These are phyloP conservation scores for Propithecus deckenii DNA, from an alignment of 2,797 vertebrate genomes.

Conservation along the genomic window DNA sequence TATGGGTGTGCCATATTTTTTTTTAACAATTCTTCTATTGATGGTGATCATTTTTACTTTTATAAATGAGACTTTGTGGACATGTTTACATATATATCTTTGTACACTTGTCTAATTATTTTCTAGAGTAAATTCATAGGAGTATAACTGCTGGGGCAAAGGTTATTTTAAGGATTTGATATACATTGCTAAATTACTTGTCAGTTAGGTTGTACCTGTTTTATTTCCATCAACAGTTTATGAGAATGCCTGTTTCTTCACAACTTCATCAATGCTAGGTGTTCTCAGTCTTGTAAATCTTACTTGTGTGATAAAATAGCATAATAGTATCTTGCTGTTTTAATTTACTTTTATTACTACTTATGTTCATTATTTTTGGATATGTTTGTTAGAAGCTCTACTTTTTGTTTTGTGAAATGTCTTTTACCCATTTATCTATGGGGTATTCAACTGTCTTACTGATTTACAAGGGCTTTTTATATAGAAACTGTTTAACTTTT, in stretches of 20 bases:
- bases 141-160: background rate
- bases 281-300: background rate
- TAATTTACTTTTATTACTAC: conserved; percentile 8
- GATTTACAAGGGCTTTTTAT: conserved; percentile 27
- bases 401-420: background rate
- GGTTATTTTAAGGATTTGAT: background rate
- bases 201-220: background rate
- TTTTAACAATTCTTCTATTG: background rate
- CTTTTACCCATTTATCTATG: background rate
- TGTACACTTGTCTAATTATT: background rate
- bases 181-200: background rate
- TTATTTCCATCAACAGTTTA: conserved; percentile 7
- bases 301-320: background rate
- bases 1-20: background rate
- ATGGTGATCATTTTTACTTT: background rate
- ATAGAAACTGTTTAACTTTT: background rate
- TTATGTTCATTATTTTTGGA: background rate
- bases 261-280: background rate
- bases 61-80: background rate
- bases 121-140: background rate
- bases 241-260: background rate
- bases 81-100: background rate
- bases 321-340: background rate
- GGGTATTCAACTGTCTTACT: background rate
- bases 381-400: background rate